phyloP scores from a whole-genome alignment of 1,140 invertebrate genomes.

The Schlechtendalia chinensis region DNA sequence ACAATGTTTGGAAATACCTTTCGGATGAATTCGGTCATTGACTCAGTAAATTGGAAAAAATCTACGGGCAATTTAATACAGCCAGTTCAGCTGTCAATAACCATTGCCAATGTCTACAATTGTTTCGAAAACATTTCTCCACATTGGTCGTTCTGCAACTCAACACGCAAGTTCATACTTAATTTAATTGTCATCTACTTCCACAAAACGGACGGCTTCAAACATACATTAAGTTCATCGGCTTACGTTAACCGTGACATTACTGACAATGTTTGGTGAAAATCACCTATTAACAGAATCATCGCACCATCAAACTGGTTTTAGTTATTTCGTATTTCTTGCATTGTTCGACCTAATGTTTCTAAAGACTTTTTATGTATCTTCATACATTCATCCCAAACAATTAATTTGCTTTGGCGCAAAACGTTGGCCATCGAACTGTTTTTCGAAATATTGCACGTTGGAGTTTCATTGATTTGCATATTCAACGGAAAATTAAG shows the following conservation, averaged over 20 bases:
- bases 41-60: slow-evolving; percentile 54
- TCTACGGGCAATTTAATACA: slow-evolving; percentile 53
- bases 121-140: too few species aligned
- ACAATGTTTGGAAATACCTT: too few species aligned
- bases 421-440: slow-evolving; percentile 1
- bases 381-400: slow-evolving; percentile 56
- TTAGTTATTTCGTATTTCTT: slow-evolving; percentile 27
- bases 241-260: slow-evolving; percentile 53
- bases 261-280: slow-evolving; percentile 57
- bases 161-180: slow-evolving; percentile 32
- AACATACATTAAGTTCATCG: slow-evolving; percentile 55
- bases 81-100: slow-evolving; percentile 29
- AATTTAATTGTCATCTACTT: slow-evolving; percentile 27
- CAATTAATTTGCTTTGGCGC: slow-evolving; percentile 45
- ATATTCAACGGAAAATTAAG: slow-evolving; percentile 56
- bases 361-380: slow-evolving; percentile 54
- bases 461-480: slow-evolving; percentile 35
- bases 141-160: slow-evolving; percentile 48
- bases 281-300: slow-evolving; percentile 56
- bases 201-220: slow-evolving; percentile 55
- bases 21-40: slow-evolving; percentile 56
- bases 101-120: slow-evolving; percentile 6
- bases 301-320: slow-evolving; percentile 7
- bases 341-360: slow-evolving; percentile 53
- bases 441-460: slow-evolving; percentile 54